A percentile compares a stretch with the other conserved stretches of the same genome.
Evolutionary conservation across 1,140 invertebrate species (phyloP).

Genomic region (Zeugodacus cucurbitae): DNA sequence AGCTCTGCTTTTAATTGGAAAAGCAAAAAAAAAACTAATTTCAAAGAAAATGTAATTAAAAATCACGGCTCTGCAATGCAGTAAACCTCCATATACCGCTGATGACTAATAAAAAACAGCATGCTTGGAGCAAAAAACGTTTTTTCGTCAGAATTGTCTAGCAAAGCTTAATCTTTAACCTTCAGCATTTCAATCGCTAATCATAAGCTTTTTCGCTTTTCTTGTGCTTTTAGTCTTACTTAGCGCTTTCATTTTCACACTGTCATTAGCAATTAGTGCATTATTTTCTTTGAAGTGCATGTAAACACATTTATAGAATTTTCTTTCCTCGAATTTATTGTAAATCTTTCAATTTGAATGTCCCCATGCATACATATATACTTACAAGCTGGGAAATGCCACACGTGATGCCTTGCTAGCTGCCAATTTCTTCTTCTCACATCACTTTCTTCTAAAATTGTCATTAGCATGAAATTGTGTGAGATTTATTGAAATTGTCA

Average conservation of each 20-base stretch:
- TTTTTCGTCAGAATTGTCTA: neutral
- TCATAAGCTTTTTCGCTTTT: neutral
- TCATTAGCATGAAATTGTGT: neutral
- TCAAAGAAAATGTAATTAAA: neutral
- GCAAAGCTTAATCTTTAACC: neutral
- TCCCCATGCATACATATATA: neutral
- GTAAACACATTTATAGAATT: neutral
- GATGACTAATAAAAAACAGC: neutral
- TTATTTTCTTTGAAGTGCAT: neutral
- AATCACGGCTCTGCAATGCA: neutral
- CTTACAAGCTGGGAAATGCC: neutral
- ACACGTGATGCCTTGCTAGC: neutral
- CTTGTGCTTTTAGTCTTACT: neutral
- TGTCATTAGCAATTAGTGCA: neutral
- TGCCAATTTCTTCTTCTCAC: neutral
- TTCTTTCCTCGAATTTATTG: neutral
- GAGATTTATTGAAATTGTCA: neutral
- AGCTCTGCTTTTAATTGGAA: neutral
- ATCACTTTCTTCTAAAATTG: neutral
- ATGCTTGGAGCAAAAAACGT: neutral
- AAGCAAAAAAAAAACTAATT: neutral
- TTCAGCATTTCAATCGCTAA: neutral
- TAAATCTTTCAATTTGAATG: neutral
- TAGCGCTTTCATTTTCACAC: neutral
- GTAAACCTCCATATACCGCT: neutral